Percentiles rank a stretch among this genome's conserved stretches.
Evolutionary conservation across 2,797 vertebrate genomes (phyloP).

Genomic region (Trachurus trachurus): DNA sequence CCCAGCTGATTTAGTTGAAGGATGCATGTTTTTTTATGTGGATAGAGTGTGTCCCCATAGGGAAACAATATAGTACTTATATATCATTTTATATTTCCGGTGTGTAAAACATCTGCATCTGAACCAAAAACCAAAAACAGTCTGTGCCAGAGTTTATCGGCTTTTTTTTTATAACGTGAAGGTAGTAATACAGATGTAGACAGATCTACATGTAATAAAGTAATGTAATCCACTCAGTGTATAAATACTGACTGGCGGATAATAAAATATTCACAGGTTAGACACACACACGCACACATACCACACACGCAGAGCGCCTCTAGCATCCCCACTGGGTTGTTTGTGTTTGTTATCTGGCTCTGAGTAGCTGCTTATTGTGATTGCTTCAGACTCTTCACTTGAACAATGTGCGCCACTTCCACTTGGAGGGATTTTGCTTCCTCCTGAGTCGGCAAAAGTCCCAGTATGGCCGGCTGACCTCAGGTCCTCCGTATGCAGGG

Average conservation of each 20-base stretch:
- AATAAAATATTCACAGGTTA: background rate
- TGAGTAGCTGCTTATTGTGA: background rate
- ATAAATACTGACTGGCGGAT: background rate
- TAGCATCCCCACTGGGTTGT: conserved; percentile 7
- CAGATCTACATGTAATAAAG: background rate
- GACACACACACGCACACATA: background rate
- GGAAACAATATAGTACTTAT: too few relatives aligned
- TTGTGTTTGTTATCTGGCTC: background rate
- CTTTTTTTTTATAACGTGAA: background rate
- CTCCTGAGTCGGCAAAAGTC: background rate
- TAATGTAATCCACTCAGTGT: background rate
- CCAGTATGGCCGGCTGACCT: background rate
- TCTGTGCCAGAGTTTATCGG: background rate
- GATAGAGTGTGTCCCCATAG: too few relatives aligned
- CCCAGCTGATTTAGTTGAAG: too few relatives aligned
- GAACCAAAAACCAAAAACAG: background rate
- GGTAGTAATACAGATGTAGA: background rate
- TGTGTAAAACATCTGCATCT: background rate
- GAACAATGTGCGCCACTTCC: background rate
- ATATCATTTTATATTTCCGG: too few relatives aligned
- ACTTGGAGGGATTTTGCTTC: background rate
- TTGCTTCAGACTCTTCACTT: background rate
- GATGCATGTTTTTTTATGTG: too few relatives aligned
- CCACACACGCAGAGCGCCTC: background rate
- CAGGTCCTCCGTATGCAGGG: background rate